Evolutionary conservation across 2,888 invertebrate species (phyloP), one percentile per base, ranked within the genome.

Genomic region (Tenodera sinensis): DNA sequence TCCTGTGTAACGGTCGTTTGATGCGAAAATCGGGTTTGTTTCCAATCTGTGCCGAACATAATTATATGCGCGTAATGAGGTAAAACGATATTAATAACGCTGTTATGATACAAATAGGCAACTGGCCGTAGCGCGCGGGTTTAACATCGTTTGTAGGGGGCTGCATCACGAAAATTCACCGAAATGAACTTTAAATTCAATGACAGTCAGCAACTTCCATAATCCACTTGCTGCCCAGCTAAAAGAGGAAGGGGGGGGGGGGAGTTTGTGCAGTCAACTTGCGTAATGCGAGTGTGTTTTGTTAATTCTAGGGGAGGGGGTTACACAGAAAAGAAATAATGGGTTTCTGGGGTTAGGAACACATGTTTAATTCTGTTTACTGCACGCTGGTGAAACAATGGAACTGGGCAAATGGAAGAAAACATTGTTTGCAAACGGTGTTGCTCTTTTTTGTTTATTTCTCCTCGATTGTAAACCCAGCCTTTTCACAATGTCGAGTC

Each of bases 21-120:
- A 88, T 88, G 83, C 83, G 84, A 84, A 88, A 88, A 88, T 88
- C 54, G 83, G 83, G 88, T 88, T 87, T 87, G 83, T 87, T 87
- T 87, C 87, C 87, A 87, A 87, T 87, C 87, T 87, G 87, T 82
- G 82, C 82, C 87, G 83, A 83, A 28, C 87, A 87, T 87, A 87
- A 87, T 87, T 87, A 87, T 87, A 87, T 83, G 87, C 83, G 34
- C 71, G 87, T 87, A 87, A 87, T 87, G 87, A 87, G 82, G 87
- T 87, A 71, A 54, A 87, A 42, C 27, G 15, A 25, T 4, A 71
- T 87, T 87, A 87, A 30, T 83, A 87, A 87, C 87, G 87, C 87
- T 87, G 82, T 71, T 42, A 42, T 42, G 87, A 83, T 83, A 81
- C 87, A 86, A 86, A 86, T 86, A 28, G 86, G 86, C 81, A 71